Conservation (phyloP, 2,113 vertebrate species). For the Illadopsis cleaveri region DNA sequence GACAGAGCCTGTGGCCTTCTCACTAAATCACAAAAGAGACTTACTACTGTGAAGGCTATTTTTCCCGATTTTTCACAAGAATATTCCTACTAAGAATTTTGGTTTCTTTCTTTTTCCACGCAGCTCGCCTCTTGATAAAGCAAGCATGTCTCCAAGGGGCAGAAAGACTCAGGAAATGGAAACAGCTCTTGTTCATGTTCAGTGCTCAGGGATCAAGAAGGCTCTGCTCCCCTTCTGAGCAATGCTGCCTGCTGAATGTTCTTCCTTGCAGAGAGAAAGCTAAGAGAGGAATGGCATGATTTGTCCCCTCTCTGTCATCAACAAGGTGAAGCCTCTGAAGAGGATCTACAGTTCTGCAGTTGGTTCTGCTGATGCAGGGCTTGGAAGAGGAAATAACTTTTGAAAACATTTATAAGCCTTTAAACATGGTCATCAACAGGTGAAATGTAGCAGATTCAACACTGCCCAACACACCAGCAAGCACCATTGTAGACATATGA, state of each 20-base stretch:
- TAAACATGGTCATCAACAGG: background rate
- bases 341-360: background rate
- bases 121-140: background rate
- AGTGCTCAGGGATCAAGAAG: background rate
- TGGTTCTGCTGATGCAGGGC: background rate
- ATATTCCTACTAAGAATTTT: background rate
- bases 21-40: background rate
- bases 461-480: background rate
- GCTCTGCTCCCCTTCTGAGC: background rate
- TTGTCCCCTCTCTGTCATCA: background rate
- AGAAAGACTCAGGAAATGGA: background rate
- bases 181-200: background rate
- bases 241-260: background rate
- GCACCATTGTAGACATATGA: background rate
- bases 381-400: background rate
- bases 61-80: background rate
- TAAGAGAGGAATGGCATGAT: background rate
- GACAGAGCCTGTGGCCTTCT: slow-evolving; percentile 12
- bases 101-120: background rate
- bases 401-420: background rate
- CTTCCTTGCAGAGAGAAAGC: background rate
- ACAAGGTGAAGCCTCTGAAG: background rate
- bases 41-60: background rate
- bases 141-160: background rate
- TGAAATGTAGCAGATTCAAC: background rate